A percentile compares a stretch with the other conserved stretches of the same genome.
Evolutionary conservation across 2,888 invertebrate genomes (phyloP).

Genomic region (Rhagium mordax): DNA sequence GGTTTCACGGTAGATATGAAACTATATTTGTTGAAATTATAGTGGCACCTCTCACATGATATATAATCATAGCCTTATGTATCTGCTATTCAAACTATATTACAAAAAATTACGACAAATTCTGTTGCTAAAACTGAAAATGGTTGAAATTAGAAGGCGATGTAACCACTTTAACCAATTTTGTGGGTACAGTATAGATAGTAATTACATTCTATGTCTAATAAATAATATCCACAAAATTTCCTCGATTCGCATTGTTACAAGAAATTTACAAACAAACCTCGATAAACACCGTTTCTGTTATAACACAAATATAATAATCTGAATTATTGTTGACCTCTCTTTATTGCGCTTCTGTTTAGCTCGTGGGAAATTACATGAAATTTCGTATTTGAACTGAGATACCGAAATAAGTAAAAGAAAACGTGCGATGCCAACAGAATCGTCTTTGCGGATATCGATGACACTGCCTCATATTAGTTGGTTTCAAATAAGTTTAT

Average conservation of each 20-base stretch:
- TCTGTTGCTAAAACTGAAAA: no score
- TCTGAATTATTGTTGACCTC: background rate
- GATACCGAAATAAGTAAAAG: background rate
- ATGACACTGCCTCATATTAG: background rate
- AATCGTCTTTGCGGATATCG: background rate
- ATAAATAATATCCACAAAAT: background rate
- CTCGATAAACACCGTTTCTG: background rate
- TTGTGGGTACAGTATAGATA: no score
- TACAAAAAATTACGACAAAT: no score
- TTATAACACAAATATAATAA: background rate
- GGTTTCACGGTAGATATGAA: no score
- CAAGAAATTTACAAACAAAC: background rate
- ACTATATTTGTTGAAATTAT: no score
- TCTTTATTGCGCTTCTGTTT: background rate
- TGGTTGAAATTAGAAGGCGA: no score
- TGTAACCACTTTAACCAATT: no score
- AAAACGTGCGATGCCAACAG: background rate
- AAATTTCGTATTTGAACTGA: background rate
- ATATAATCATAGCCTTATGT: no score
- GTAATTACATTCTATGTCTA: no score
- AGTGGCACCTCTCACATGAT: no score
- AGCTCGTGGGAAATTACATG: background rate
- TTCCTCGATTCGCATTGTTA: background rate
- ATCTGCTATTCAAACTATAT: no score
- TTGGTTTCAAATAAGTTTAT: background rate